Percentiles rank a stretch among this genome's conserved stretches.
Evolutionary conservation across 2,797 vertebrate genomes (phyloP).

Genomic region (Zenarchopterus dispar): DNA sequence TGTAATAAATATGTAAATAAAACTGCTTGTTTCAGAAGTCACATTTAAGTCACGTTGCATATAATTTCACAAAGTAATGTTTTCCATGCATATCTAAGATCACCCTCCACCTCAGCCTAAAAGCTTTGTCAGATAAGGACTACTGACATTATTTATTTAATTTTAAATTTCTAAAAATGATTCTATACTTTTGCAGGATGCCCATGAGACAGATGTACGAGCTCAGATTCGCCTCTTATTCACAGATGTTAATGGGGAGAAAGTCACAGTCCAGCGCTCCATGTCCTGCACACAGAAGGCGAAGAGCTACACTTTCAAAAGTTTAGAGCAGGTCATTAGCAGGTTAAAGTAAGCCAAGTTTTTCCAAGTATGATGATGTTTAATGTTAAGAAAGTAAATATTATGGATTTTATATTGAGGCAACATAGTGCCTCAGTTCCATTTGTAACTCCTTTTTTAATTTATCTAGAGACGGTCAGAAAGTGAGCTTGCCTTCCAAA

Average conservation of each 20-base stretch:
- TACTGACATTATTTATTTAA: neutral
- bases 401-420: neutral
- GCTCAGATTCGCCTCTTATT: constrained; percentile 95
- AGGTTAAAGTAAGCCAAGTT: constrained; percentile 85
- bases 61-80: no score
- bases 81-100: no score
- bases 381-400: neutral
- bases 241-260: constrained; percentile 88
- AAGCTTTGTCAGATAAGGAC: neutral
- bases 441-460: constrained; percentile 5
- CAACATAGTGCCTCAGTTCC: neutral
- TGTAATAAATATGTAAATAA: no score
- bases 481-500: constrained; percentile 91
- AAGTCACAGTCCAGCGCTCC: constrained; percentile 90
- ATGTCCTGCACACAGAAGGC: constrained; percentile 95
- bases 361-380: neutral
- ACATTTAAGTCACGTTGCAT: no score
- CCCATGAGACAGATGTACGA: constrained; percentile 93
- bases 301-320: constrained; percentile 92
- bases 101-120: no score
- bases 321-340: constrained; percentile 93
- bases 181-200: constrained; percentile 70
- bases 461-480: constrained; percentile 86
- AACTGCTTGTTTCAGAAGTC: no score
- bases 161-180: neutral